These are phyloP conservation scores for Pogonus chalceus DNA, from an alignment of 1,140 invertebrate species.

Conservation along the genomic window DNA sequence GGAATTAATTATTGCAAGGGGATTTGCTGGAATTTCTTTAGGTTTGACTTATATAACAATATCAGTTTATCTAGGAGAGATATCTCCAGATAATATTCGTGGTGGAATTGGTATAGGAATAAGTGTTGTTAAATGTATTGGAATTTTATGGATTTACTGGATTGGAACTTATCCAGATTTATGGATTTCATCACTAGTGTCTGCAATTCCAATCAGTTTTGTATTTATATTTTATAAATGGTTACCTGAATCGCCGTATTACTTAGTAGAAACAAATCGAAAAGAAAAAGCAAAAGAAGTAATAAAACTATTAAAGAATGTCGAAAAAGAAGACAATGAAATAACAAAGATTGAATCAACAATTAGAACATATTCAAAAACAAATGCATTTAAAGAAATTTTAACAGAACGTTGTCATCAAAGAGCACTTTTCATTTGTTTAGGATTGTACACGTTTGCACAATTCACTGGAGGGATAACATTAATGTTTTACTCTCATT, in stretches of 20 bases:
- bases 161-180: not conserved
- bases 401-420: not conserved
- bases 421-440: not conserved
- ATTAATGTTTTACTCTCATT: not conserved
- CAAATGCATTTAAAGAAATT: not conserved
- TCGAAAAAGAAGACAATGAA: not conserved
- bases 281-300: not conserved
- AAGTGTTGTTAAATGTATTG: not conserved
- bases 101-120: not conserved
- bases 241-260: not conserved
- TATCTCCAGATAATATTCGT: not conserved
- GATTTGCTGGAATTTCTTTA: not conserved
- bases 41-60: not conserved
- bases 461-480: not conserved
- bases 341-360: not conserved
- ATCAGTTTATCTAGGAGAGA: not conserved
- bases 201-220: not conserved
- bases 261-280: not conserved
- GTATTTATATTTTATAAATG: not conserved
- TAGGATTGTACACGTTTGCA: not conserved
- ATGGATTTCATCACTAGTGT: not conserved
- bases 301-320: not conserved
- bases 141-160: not conserved
- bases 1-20: not conserved
- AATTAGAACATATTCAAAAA: not conserved